phyloP scores from a whole-genome alignment of 2,888 invertebrate species.

The Spisula subtruncata region DNA sequence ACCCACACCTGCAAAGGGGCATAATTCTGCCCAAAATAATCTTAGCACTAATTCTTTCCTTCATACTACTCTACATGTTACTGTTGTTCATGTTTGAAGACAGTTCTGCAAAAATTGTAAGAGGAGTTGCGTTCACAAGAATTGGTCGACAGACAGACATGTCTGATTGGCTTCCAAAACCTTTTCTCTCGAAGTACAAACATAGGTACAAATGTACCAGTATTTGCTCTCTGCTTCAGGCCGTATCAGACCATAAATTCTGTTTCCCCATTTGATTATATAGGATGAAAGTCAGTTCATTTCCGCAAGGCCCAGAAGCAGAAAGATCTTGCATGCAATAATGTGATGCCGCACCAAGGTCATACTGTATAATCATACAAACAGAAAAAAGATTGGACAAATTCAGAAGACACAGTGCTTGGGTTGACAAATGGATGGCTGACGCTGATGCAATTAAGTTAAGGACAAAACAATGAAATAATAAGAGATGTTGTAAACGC shows the following conservation, averaged over 20 bases:
- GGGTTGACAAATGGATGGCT: not conserved
- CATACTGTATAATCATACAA: not conserved
- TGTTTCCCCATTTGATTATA: not conserved
- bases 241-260: not conserved
- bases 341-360: not conserved
- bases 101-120: too few relatives aligned
- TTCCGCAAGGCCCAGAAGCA: not conserved
- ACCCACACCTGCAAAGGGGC: too few relatives aligned
- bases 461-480: not conserved
- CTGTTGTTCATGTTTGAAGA: too few relatives aligned
- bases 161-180: not conserved
- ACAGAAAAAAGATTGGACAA: not conserved
- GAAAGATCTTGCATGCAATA: not conserved
- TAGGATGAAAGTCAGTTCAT: not conserved
- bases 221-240: not conserved
- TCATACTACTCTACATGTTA: too few relatives aligned
- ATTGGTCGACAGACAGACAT: too few relatives aligned
- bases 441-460: not conserved
- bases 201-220: not conserved
- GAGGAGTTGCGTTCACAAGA: too few relatives aligned
- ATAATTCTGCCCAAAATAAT: too few relatives aligned
- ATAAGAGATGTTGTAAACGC: too few relatives aligned
- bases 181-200: not conserved
- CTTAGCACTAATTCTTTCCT: too few relatives aligned
- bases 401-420: not conserved